Percentiles rank a stretch among this genome's conserved stretches.
These are phyloP conservation scores for Zele albiditarsus DNA, from an alignment of 2,888 invertebrate species.

Conservation along the genomic window DNA sequence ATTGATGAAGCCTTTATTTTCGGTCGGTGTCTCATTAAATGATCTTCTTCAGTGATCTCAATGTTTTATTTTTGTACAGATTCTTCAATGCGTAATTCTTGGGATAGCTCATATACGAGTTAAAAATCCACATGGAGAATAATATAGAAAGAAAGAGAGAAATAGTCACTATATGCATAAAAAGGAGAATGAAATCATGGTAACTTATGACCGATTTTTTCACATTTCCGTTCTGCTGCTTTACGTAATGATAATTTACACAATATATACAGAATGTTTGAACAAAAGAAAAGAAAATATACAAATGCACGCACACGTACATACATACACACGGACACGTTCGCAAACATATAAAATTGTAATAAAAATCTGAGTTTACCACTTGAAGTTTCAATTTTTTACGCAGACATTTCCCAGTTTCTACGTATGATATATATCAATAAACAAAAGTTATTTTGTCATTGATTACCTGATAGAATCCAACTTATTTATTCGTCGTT, in stretches of 20 bases:
- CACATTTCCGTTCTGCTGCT: constrained; percentile 65
- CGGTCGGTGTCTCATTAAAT: constrained; percentile 38
- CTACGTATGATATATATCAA: too few species aligned
- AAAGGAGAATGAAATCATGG: constrained; percentile 46
- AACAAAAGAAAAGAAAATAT: constrained; percentile 41
- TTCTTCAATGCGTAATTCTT: constrained; percentile 58
- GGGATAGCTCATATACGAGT: background rate
- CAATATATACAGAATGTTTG: constrained; percentile 63
- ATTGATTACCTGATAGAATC: too few species aligned
- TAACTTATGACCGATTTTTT: constrained; percentile 36
- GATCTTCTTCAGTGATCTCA: constrained; percentile 65
- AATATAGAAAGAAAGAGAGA: constrained; percentile 34
- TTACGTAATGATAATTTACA: constrained; percentile 68
- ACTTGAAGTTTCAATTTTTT: constrained; percentile 13
- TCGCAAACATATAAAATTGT: constrained; percentile 36
- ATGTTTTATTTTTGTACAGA: constrained; percentile 71
- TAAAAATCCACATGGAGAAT: constrained; percentile 11
- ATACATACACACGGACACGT: constrained; percentile 30
- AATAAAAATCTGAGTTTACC: constrained; percentile 41
- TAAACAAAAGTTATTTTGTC: too few species aligned
- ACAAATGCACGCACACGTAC: constrained; percentile 6
- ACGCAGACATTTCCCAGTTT: too few species aligned
- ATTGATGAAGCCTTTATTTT: background rate
- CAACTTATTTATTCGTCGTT: too few species aligned
- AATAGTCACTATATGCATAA: constrained; percentile 32